Base-by-base conservation (phyloP, 2,888 invertebrate genomes). In the Helobdella robusta region DNA sequence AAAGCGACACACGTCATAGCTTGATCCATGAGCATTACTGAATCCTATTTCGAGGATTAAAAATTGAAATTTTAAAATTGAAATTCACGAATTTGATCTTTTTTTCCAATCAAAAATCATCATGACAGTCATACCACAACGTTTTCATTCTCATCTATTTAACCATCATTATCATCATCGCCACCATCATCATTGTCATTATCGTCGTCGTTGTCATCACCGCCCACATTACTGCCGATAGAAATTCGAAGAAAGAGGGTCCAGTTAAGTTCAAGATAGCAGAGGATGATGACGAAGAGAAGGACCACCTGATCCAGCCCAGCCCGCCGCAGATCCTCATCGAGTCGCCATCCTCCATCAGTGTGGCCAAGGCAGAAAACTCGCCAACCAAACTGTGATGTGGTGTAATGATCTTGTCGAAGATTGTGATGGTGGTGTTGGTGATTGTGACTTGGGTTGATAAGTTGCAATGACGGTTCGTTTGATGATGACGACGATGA, bases 231-330 rank as follows among this genome's bases (percentile, higher is more conserved):
- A 56, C 30, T 32, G 30, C 32, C 56, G 66, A 8, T 74, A 73
- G 61, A 73, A 71, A 20, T 73, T 67, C 40, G 73, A 72, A 32
- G 30, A 34, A 25, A 74, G 75, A 64, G 15, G 36, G 58, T 23
- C 75, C 74, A 6, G 75, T 75, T 52, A 76, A 63, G 66, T 76
- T 72, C 48, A 75, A 66, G 32, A 71, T 72, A 15, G 68, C 66
- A 0, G 70, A 68, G 8, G 68, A 67, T 34, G 67, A 70, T 30
- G 69, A 68, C 30, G 69, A 65, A 32, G 64, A 66, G 50, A 64
- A 46, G 15, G 67, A 66, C 40, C 32, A 46, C 20, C 52, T 68
- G 5, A 66, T 67, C 64, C 62, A 64, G 34, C 44, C 63, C 4
- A 30, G 56, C 11, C 48, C 62, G 5, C 67, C 67, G 0, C 67